Conservation (phyloP, 2,797 vertebrate species). For the Eleutherodactylus coqui region DNA sequence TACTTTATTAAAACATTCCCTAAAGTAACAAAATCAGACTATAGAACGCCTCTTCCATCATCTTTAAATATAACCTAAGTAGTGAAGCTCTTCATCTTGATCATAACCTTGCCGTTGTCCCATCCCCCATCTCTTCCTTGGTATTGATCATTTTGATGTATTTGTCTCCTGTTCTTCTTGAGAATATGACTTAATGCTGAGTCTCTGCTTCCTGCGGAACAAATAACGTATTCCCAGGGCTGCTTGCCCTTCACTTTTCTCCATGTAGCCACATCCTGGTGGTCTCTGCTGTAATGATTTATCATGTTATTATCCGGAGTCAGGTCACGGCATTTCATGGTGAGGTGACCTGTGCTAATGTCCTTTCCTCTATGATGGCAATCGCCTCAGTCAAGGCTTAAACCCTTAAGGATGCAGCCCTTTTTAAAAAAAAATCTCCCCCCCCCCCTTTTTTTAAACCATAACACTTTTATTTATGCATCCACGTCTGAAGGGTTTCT, state of each 20-base stretch:
- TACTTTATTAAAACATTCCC: background rate
- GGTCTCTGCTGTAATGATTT: background rate
- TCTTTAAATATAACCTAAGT: too few relatives aligned
- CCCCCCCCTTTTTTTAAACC: too few relatives aligned
- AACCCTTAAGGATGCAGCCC: too few relatives aligned
- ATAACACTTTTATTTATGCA: too few relatives aligned
- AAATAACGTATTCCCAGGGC: background rate
- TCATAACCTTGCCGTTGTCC: slow-evolving; percentile 22
- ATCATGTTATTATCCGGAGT: background rate
- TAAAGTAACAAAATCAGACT: too few relatives aligned
- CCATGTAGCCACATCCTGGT: background rate
- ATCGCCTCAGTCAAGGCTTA: too few relatives aligned
- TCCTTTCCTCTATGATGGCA: background rate
- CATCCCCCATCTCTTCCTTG: slow-evolving; percentile 3
- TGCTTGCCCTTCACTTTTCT: background rate
- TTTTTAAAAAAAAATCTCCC: too few relatives aligned
- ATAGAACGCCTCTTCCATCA: background rate
- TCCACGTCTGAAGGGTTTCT: too few relatives aligned
- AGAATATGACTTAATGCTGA: slow-evolving; percentile 25
- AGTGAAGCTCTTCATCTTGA: background rate
- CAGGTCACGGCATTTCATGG: background rate
- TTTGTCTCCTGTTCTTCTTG: background rate
- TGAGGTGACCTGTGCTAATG: background rate
- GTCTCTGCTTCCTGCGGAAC: slow-evolving; percentile 2
- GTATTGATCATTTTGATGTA: slow-evolving; percentile 39